Evolutionary conservation across 2,888 invertebrate genomes (phyloP).

Genomic region (Fabriciana adippe): DNA sequence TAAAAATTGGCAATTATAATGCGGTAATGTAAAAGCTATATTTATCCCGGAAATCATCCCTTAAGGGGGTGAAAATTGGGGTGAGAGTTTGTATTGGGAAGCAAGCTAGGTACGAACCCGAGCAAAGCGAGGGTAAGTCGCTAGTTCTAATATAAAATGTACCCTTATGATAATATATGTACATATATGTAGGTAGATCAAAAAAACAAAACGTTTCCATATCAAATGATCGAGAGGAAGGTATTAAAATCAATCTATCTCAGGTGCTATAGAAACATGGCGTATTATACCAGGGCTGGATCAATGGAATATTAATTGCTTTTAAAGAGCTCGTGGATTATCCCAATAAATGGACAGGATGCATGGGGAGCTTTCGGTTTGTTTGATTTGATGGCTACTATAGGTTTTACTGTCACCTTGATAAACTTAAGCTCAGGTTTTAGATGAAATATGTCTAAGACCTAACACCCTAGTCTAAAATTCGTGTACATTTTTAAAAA

Average conservation of each 20-base stretch:
- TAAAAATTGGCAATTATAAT: too few species aligned
- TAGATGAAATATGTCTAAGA: too few species aligned
- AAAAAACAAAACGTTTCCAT: conserved; percentile 13
- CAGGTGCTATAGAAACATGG: conserved; percentile 44
- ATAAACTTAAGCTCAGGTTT: neutral
- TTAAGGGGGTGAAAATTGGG: too few species aligned
- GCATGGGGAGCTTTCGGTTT: conserved; percentile 44
- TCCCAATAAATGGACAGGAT: conserved; percentile 63
- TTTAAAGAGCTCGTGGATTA: conserved; percentile 70
- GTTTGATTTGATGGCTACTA: conserved; percentile 17
- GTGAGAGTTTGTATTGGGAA: too few species aligned
- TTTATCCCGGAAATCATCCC: too few species aligned
- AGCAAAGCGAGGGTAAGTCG: too few species aligned
- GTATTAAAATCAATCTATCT: conserved; percentile 43
- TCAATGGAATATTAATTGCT: conserved; percentile 73
- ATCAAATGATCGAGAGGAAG: conserved; percentile 37
- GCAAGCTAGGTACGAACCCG: too few species aligned
- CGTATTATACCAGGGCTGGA: conserved; percentile 42
- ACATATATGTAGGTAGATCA: neutral
- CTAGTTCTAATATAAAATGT: too few species aligned
- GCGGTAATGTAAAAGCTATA: too few species aligned
- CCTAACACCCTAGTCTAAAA: too few species aligned
- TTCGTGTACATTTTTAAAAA: too few species aligned
- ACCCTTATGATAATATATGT: too few species aligned
- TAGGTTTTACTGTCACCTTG: conserved; percentile 5